Evolutionary conservation across 2,797 vertebrate species (phyloP).

Genomic region (Oreortyx pictus): DNA sequence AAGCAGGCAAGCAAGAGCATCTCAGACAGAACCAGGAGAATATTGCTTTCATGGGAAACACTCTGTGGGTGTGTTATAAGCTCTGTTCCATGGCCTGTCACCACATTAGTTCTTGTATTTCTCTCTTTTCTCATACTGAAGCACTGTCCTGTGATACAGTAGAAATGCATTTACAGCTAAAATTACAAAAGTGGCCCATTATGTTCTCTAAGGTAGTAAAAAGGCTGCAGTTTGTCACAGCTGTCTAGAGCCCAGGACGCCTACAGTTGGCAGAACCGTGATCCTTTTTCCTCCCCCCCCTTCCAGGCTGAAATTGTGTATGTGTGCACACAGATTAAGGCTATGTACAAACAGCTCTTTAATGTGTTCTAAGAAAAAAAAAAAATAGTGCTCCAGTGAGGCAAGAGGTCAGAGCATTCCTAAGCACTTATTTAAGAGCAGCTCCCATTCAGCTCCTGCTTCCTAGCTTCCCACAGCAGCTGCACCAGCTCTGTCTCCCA

Average conservation of each 20-base stretch:
- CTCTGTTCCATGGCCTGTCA: slow-evolving; percentile 75
- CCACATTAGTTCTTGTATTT: slow-evolving; percentile 66
- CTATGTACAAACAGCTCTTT: slow-evolving; percentile 45
- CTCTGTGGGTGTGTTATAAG: slow-evolving; percentile 72
- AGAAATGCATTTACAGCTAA: slow-evolving; percentile 67
- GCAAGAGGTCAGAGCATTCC: slow-evolving; percentile 71
- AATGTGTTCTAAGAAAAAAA: not conserved
- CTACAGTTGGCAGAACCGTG: not conserved
- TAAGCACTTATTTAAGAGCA: slow-evolving; percentile 67
- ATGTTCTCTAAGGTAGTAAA: slow-evolving; percentile 68
- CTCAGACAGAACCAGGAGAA: slow-evolving; percentile 48
- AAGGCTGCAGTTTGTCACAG: slow-evolving; percentile 58
- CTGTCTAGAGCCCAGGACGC: slow-evolving; percentile 42
- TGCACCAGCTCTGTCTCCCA: slow-evolving; percentile 22
- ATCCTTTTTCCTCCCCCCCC: not conserved
- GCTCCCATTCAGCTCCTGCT: slow-evolving; percentile 21
- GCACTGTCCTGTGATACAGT: slow-evolving; percentile 51
- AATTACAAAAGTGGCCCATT: slow-evolving; percentile 73
- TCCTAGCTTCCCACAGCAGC: slow-evolving; percentile 50
- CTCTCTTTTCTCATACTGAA: slow-evolving; percentile 64
- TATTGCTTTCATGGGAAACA: slow-evolving; percentile 76
- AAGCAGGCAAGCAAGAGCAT: slow-evolving; percentile 52
- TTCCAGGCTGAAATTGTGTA: not conserved
- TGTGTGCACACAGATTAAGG: slow-evolving; percentile 31
- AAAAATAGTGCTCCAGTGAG: not conserved